Evolutionary conservation across 1,140 invertebrate species (phyloP).

Genomic region (Trigoniulus corallinus): DNA sequence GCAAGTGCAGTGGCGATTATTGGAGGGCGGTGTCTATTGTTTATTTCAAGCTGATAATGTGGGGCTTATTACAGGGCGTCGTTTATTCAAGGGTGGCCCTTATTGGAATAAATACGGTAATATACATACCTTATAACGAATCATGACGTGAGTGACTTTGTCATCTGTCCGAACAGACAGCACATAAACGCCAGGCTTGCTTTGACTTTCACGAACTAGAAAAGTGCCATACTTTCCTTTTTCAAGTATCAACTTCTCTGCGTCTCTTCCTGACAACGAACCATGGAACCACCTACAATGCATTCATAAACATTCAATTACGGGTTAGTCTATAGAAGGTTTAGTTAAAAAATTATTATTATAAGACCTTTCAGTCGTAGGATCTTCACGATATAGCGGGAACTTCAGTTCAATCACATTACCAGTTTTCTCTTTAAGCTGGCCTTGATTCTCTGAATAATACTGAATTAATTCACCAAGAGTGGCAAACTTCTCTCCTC

Average conservation of each 20-base stretch:
- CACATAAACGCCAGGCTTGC: conserved; percentile 93
- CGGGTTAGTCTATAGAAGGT: neutral
- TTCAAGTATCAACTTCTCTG: conserved; percentile 77
- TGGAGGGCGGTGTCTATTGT: no score
- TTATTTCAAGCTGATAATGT: no score
- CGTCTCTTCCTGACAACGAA: conserved; percentile 88
- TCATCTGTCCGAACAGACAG: conserved; percentile 86
- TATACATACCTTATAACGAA: conserved; percentile 56
- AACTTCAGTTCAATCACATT: conserved; percentile 84
- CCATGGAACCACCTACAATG: conserved; percentile 96
- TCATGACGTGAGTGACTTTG: conserved; percentile 93
- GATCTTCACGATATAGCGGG: conserved; percentile 89
- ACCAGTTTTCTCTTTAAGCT: conserved; percentile 83
- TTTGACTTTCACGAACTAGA: conserved; percentile 93
- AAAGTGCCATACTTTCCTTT: conserved; percentile 96
- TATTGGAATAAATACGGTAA: no score
- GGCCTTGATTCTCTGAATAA: conserved; percentile 93
- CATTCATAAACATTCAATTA: no score
- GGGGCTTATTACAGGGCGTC: no score
- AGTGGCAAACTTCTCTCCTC: conserved; percentile 95
- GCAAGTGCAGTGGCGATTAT: no score
- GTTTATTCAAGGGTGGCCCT: no score
- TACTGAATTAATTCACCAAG: conserved; percentile 91
- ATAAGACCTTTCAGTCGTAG: conserved; percentile 74
- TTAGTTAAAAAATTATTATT: neutral